Evolutionary conservation across 2,113 vertebrate genomes (phyloP), one percentile per base, ranked within the genome.

Genomic region (Oryzias melastigma): DNA sequence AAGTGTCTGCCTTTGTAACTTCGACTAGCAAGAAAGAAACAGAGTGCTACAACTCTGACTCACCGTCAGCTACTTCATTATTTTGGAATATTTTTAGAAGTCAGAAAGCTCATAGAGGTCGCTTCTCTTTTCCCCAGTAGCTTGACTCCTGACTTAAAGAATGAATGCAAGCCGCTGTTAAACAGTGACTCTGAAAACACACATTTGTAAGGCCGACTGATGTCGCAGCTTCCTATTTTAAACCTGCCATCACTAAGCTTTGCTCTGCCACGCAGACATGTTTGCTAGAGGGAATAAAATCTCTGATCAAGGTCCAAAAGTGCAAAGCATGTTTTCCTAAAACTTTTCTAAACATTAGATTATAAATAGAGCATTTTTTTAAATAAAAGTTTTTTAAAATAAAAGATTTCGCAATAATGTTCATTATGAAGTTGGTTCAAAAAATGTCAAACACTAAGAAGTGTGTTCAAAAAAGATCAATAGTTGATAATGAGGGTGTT

Each of bases 31-130:
- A 60, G 46, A 64, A 55, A 53, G 10, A 69, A 44, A 13, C 52
- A n/a, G 18, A 49, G 42, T 17, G 43, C 24, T 7, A 40, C 27
- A 45, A 71, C 15, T 68, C 20, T 63, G 73, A 66, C 68, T 35
- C 29, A 46, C 60, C 68, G 5, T 22, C 52, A 65, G 72, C 55
- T 48, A 25, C 75, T 77, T 84, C 71, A 78, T 86, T 80, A 80
- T 78, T 86, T 75, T 54, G 24, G 58, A 58, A 62, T 71, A 80
- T 72, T 82, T 81, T 78, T 78, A 73, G 60, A 72, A 48, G 65
- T 58, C 65, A 72, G 64, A 62, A 70, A 73, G 58, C 58, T 46
- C 6, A 17, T 44, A 51, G 68, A 65, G 56, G 70, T 56, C 61
- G 60, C 19, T 15, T 54, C 66, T 74, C 18, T 25, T 8, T 72